Percentiles rank a stretch among this genome's conserved stretches.
Conservation (phyloP, 2,113 vertebrate species). For the Siniperca knerii region DNA sequence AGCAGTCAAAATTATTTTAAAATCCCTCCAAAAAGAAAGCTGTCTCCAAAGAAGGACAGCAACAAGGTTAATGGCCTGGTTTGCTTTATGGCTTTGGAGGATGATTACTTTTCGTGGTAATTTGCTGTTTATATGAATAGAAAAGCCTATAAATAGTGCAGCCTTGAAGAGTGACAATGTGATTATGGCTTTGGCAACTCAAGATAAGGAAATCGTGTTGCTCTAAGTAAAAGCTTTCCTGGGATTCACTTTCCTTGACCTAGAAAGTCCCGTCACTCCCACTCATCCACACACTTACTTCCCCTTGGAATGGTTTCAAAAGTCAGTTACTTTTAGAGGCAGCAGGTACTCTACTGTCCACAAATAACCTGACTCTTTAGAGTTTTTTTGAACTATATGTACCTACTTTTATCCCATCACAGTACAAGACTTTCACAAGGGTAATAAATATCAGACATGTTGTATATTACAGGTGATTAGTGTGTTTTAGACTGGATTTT, state of each 20-base stretch:
- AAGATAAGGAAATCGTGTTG: slow-evolving; percentile 77
- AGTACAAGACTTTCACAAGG: not conserved
- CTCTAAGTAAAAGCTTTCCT: slow-evolving; percentile 72
- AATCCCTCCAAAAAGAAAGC: not conserved
- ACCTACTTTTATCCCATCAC: slow-evolving; percentile 18
- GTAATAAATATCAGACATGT: slow-evolving; percentile 9
- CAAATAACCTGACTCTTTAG: slow-evolving; percentile 24
- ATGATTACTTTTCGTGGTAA: slow-evolving; percentile 71
- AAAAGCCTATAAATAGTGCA: slow-evolving; percentile 71
- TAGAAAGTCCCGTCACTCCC: slow-evolving; percentile 71
- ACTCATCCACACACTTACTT: slow-evolving; percentile 54
- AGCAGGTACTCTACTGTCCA: slow-evolving; percentile 38
- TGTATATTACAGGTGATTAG: not conserved
- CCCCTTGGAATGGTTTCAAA: slow-evolving; percentile 56
- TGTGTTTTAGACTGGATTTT: not conserved
- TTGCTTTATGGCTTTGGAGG: slow-evolving; percentile 56
- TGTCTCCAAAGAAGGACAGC: slow-evolving; percentile 43
- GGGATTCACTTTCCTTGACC: slow-evolving; percentile 75
- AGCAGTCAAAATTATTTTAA: slow-evolving; percentile 4
- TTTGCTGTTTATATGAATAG: slow-evolving; percentile 70
- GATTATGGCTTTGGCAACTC: slow-evolving; percentile 77
- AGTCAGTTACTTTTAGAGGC: slow-evolving; percentile 39
- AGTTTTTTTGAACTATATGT: not conserved
- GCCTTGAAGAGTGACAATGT: slow-evolving; percentile 74
- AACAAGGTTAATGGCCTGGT: slow-evolving; percentile 66